A percentile compares a stretch with the other conserved stretches of the same genome.
Evolutionary conservation across 2,113 vertebrate species (phyloP).

Genomic region (Erythrocercus mccallii): DNA sequence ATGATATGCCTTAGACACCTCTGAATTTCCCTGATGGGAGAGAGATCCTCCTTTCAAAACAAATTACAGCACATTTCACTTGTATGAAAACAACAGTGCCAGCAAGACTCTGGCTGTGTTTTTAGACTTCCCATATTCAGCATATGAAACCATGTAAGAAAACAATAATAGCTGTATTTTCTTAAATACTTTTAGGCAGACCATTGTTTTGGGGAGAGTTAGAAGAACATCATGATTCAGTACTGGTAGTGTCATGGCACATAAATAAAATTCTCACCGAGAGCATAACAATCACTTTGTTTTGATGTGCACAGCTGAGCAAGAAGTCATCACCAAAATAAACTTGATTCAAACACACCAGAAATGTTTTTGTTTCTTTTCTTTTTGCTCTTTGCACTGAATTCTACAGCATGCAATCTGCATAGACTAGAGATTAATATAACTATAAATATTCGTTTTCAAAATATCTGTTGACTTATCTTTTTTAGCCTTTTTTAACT

Average conservation of each 20-base stretch:
- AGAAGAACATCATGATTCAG: constrained; percentile 34
- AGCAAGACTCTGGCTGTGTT: constrained; percentile 10
- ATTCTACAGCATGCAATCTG: background rate
- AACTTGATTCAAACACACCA: constrained; percentile 7
- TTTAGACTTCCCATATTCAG: constrained; percentile 38
- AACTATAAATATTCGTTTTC: background rate
- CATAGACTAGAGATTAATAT: background rate
- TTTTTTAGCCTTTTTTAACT: background rate
- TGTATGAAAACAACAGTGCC: constrained; percentile 35
- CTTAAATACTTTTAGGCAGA: constrained; percentile 1
- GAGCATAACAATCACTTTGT: constrained; percentile 56
- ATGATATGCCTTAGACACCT: background rate
- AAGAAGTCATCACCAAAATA: constrained; percentile 55
- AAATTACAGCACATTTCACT: constrained; percentile 31
- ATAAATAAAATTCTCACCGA: constrained; percentile 39
- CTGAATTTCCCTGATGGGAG: background rate
- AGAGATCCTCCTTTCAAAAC: background rate
- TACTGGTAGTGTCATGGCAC: constrained; percentile 41
- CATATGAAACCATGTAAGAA: background rate
- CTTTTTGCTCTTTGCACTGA: background rate
- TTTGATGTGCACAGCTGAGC: constrained; percentile 56
- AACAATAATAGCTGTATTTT: constrained; percentile 32
- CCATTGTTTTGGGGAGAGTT: constrained; percentile 21
- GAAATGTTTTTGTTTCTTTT: constrained; percentile 40
- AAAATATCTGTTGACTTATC: background rate